Conservation (phyloP, 2,888 invertebrate species). For the Perithous albicinctus region DNA sequence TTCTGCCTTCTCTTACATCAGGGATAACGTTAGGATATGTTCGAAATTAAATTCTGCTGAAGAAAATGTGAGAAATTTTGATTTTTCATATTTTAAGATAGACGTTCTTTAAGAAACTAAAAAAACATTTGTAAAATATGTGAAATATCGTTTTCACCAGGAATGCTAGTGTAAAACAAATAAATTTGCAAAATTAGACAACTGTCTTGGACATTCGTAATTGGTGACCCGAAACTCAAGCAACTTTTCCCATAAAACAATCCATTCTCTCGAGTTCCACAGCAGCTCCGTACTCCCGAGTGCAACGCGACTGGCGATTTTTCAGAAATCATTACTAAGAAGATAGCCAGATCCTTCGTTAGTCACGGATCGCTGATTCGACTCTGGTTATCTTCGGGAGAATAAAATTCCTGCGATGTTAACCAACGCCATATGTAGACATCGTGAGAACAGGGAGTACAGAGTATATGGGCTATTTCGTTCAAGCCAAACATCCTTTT, state of each 20-base stretch:
- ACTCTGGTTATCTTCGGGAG: slow-evolving; percentile 43
- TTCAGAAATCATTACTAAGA: slow-evolving; percentile 20
- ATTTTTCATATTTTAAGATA: too few relatives aligned
- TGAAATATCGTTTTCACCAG: neutral
- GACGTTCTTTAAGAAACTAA: too few relatives aligned
- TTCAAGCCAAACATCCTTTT: too few relatives aligned
- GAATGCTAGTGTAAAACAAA: neutral
- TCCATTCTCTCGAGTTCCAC: neutral
- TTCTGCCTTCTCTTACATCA: too few relatives aligned
- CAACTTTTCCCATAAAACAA: slow-evolving; percentile 1
- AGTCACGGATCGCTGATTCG: slow-evolving; percentile 52
- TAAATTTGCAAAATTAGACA: neutral
- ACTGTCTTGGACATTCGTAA: neutral
- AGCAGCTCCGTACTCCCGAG: neutral
- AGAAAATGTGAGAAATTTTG: too few relatives aligned
- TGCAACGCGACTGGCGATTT: neutral
- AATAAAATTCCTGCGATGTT: slow-evolving; percentile 56
- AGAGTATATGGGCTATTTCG: too few relatives aligned
- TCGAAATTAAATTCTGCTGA: too few relatives aligned
- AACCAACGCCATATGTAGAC: slow-evolving; percentile 17
- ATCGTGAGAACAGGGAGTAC: slow-evolving; percentile 17
- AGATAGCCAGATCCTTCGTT: slow-evolving; percentile 41
- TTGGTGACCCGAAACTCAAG: neutral
- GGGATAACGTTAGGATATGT: too few relatives aligned
- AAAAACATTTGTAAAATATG: neutral